These are phyloP conservation scores for Oscheius sp. DNA, from an alignment of 2,888 invertebrate genomes.

Conservation along the genomic window DNA sequence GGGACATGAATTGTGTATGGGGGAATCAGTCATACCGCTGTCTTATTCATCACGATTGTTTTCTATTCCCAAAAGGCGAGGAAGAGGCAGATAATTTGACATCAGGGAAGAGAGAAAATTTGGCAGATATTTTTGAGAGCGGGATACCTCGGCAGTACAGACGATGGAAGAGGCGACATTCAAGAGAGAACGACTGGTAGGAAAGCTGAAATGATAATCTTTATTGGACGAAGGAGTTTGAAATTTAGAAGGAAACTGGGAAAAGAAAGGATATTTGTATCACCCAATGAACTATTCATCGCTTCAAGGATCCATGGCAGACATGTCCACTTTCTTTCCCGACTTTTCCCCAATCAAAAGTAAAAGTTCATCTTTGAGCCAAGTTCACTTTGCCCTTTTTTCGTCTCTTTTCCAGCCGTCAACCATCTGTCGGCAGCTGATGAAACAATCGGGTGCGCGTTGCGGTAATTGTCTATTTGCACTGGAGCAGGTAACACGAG, in stretches of 20 bases:
- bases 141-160: too few species aligned
- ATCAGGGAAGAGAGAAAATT: background rate
- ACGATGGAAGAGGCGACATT: background rate
- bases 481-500: slow-evolving; percentile 31
- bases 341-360: too few species aligned
- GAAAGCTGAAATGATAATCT: background rate
- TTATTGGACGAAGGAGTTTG: too few species aligned
- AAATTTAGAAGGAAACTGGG: background rate
- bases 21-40: slow-evolving; percentile 23
- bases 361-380: too few species aligned
- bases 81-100: background rate
- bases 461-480: slow-evolving; percentile 32
- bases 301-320: too few species aligned
- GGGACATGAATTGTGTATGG: slow-evolving; percentile 30
- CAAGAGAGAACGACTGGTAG: background rate
- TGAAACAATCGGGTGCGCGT: slow-evolving; percentile 16
- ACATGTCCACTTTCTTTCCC: too few species aligned
- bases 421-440: slow-evolving; percentile 34
- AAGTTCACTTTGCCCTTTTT: too few species aligned
- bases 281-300: too few species aligned
- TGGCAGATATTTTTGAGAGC: too few species aligned
- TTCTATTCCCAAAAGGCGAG: background rate
- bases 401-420: slow-evolving; percentile 2
- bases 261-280: too few species aligned
- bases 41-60: slow-evolving; percentile 27